A percentile compares a stretch with the other conserved stretches of the same genome.
These are phyloP conservation scores for Leucoraja ocellata DNA, from an alignment of 2,797 vertebrate species.

Conservation along the genomic window DNA sequence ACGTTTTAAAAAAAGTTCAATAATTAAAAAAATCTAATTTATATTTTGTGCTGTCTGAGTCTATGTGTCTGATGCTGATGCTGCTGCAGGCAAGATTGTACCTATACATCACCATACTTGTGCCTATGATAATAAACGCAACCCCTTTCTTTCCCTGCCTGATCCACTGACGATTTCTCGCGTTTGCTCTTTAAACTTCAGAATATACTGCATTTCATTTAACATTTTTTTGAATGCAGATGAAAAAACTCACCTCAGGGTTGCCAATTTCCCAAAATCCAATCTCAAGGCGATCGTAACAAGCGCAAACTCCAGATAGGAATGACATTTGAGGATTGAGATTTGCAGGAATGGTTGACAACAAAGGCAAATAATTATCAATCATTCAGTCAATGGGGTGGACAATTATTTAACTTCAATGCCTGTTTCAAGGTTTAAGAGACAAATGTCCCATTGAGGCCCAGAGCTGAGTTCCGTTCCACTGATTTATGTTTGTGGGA, in stretches of 20 bases:
- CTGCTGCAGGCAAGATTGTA: no score
- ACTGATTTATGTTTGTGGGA: conserved; percentile 1
- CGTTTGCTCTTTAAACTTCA: background rate
- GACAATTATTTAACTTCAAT: background rate
- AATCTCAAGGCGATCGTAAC: background rate
- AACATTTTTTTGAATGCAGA: background rate
- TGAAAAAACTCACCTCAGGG: background rate
- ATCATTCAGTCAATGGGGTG: background rate
- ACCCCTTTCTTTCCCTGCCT: no score
- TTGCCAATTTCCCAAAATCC: background rate
- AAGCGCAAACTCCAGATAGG: background rate
- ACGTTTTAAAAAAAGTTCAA: no score
- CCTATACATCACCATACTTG: no score
- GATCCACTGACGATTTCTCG: no score
- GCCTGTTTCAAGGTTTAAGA: background rate
- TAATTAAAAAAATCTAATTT: no score
- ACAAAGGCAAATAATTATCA: background rate
- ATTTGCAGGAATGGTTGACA: background rate
- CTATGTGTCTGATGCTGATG: no score
- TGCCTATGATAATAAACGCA: no score
- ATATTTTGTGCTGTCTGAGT: no score
- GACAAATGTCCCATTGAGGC: background rate
- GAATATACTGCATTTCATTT: background rate
- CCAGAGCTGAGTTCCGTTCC: background rate
- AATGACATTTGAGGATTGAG: background rate